These are phyloP conservation scores for Choreutis nemorana DNA, from an alignment of 2,888 invertebrate genomes.

Conservation along the genomic window DNA sequence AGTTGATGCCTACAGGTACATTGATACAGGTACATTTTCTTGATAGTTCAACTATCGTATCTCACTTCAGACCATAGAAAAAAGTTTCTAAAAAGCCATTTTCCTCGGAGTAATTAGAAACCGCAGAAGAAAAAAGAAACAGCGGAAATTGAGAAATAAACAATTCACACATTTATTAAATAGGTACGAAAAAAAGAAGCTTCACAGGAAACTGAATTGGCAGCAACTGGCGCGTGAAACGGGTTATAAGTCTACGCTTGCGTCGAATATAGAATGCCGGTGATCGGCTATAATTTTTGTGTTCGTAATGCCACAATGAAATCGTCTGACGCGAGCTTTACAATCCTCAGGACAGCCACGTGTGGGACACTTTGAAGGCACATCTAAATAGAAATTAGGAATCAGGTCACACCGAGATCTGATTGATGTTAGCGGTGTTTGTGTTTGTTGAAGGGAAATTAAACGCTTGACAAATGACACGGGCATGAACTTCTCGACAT, in stretches of 20 bases:
- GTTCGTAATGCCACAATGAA: conserved; percentile 46
- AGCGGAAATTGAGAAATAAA: conserved; percentile 10
- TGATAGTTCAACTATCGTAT: too few species aligned
- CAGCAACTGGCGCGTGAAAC: conserved; percentile 59
- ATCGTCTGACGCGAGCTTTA: conserved; percentile 21
- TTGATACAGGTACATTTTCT: too few species aligned
- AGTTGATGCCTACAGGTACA: too few species aligned
- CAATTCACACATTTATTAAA: conserved; percentile 4
- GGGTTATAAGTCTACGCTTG: conserved; percentile 51
- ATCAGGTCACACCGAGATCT: conserved; percentile 15
- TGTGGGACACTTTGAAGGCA: conserved; percentile 6
- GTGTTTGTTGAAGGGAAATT: too few species aligned
- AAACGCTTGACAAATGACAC: too few species aligned
- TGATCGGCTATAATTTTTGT: conserved; percentile 67
- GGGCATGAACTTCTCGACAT: too few species aligned
- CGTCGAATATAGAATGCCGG: conserved; percentile 59
- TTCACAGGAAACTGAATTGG: conserved; percentile 34
- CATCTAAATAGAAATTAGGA: too few species aligned
- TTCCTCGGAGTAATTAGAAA: too few species aligned
- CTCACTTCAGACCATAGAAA: too few species aligned
- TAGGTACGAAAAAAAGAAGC: conserved; percentile 12
- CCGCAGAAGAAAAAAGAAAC: too few species aligned
- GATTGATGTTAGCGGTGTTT: too few species aligned
- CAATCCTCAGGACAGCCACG: conserved; percentile 7
- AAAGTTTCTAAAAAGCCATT: too few species aligned